Evolutionary conservation across 1,140 invertebrate genomes (phyloP).

Genomic region (Zaprionus lachaisei): DNA sequence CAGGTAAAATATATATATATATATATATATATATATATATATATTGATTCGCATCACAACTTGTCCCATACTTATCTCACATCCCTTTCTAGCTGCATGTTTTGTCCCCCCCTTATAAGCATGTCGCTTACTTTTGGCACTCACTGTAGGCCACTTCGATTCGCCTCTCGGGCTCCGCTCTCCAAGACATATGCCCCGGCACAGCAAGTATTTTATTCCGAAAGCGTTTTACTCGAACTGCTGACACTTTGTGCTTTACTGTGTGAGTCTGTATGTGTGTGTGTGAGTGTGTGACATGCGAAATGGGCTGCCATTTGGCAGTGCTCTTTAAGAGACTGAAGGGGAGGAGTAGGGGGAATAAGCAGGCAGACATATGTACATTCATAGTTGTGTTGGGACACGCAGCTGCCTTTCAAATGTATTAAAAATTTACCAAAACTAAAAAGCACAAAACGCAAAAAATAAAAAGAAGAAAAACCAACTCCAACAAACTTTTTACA

Average conservation of each 20-base stretch:
- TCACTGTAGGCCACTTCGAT: not conserved
- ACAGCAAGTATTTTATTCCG: conserved; percentile 29
- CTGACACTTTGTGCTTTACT: conserved; percentile 15
- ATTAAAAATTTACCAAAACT: conserved; percentile 64
- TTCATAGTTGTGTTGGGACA: conserved; percentile 1
- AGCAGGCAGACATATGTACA: conserved; percentile 3
- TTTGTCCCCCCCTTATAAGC: not conserved
- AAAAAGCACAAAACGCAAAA: conserved; percentile 36
- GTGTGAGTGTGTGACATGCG: conserved; percentile 2
- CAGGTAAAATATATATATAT: too few relatives aligned
- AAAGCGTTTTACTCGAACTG: conserved; percentile 39
- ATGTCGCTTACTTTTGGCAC: conserved; percentile 15
- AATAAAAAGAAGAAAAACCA: not conserved
- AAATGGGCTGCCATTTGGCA: conserved; percentile 12
- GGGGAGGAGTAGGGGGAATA: not conserved
- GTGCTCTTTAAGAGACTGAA: not conserved
- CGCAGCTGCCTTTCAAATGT: conserved; percentile 49
- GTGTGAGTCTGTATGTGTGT: not conserved
- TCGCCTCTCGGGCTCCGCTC: conserved; percentile 22
- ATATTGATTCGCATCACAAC: too few relatives aligned
- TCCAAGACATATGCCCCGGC: conserved; percentile 55
- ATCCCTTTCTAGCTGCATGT: too few relatives aligned
- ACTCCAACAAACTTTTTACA: conserved; percentile 44
- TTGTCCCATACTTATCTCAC: too few relatives aligned
- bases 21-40: too few relatives aligned